These are phyloP conservation scores for Pocillopora meandrina DNA, from an alignment of 92 coral and sea anemone species.

Conservation along the genomic window DNA sequence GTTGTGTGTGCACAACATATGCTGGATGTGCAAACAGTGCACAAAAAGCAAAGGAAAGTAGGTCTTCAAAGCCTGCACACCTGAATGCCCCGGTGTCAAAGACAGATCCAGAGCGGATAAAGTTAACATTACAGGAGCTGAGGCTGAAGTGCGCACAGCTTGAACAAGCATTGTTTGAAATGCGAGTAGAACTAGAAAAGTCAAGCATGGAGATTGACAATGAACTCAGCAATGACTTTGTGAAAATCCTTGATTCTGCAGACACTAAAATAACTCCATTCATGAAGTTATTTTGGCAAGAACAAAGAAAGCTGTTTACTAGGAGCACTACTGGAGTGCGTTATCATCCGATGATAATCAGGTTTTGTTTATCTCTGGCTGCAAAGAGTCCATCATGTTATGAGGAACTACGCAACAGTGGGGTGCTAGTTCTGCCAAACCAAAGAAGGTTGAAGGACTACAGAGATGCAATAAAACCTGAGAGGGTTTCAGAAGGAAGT, in stretches of 20 bases:
- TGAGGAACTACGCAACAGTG: constrained; percentile 65
- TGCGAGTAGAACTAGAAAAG: constrained; percentile 42
- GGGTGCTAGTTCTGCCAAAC: constrained; percentile 59
- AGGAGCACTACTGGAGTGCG: constrained; percentile 51
- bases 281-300: constrained; percentile 33
- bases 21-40: constrained; percentile 30
- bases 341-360: constrained; percentile 70
- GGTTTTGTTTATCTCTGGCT: constrained; percentile 63
- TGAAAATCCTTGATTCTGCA: constrained; percentile 31
- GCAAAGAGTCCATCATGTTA: constrained; percentile 69
- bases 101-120: constrained; percentile 57
- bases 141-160: constrained; percentile 60
- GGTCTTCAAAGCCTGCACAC: constrained; percentile 42
- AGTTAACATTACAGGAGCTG: constrained; percentile 59
- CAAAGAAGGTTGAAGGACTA: constrained; percentile 59
- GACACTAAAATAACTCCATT: constrained; percentile 24
- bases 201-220: constrained; percentile 49
- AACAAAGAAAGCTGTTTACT: constrained; percentile 57
- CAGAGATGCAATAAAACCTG: constrained; percentile 50
- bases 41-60: constrained; percentile 49
- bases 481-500: constrained; percentile 62
- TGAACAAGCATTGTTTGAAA: constrained; percentile 36
- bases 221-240: constrained; percentile 54
- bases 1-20: constrained; percentile 18
- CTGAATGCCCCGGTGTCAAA: constrained; percentile 61